Base-by-base conservation (phyloP, 2,113 vertebrate species). In the Balaeniceps rex region DNA sequence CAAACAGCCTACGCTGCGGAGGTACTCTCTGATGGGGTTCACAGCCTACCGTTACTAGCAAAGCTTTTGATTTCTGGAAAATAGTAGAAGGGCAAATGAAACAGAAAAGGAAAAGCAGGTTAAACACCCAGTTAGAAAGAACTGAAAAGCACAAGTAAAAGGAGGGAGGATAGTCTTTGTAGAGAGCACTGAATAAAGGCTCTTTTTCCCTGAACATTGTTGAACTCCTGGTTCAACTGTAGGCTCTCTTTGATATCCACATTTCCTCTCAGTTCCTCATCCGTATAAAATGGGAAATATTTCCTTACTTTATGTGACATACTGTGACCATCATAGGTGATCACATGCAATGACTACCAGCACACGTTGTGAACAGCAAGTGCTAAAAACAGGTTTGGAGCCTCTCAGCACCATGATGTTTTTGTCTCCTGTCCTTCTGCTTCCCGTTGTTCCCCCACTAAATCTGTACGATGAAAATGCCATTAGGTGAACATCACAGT, bases 1-100 rank as follows among this genome's bases (percentile, higher is more conserved):
- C 34, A 90, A 81, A 61, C 60, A 77, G 63, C 46, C 66, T 47
- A 5, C 38, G 28, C 44, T n/a, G 75, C 3, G 0, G 29, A 83
- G 83, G 38, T 77, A 28, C 55, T 57, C 60, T 90, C 76, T 54
- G 49, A 42, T 80, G 51, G 40, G 52, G 33, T 75, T 70, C 87
- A 63, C 29, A 49, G 47, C 79, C 82, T 69, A 78, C 86, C 68
- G 93, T 22, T 23, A 78, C 31, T 21, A 83, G 55, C 49, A 57
- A 63, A 90, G 64, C 57, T 84, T 96, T 81, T 68, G 44, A 78
- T 76, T 86, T 75, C 66, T 91, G 44, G 17, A 55, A 78, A 93
- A 81, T 5, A 65, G 19, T 33, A 64, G 24, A 80, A 87, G 49
- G 71, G 33, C 61, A 86, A 89, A 68, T 52, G 28, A 89, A 36